Percentiles rank a stretch among this genome's conserved stretches.
These are phyloP conservation scores for Phasia obesa DNA, from an alignment of 2,888 invertebrate genomes.

Conservation along the genomic window DNA sequence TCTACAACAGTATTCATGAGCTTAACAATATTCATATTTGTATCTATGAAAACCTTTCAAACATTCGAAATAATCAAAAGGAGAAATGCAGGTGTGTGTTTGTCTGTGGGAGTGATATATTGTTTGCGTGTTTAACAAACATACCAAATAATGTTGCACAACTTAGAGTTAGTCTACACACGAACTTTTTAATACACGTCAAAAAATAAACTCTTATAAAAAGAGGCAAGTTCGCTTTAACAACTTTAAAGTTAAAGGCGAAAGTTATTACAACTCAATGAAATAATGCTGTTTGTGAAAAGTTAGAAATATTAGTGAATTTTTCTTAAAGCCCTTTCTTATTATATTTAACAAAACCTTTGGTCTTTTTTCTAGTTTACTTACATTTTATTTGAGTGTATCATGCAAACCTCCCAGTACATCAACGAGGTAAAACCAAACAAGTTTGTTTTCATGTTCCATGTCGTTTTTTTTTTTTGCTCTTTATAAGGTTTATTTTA, in stretches of 20 bases:
- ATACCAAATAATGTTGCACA: conserved; percentile 33
- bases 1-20: neutral
- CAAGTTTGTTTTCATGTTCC: neutral
- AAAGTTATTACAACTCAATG: no score
- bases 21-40: neutral
- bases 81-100: neutral
- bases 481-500: conserved; percentile 45
- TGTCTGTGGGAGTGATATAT: neutral
- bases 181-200: neutral
- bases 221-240: no score
- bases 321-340: no score
- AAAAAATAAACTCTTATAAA: neutral
- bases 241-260: neutral
- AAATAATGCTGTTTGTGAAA: no score
- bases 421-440: conserved; percentile 1
- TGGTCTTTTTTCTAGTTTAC: neutral
- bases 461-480: neutral
- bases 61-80: neutral
- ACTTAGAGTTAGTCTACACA: conserved; percentile 9
- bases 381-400: neutral
- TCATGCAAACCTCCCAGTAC: neutral
- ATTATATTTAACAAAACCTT: no score
- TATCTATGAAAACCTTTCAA: neutral
- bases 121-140: conserved; percentile 34
- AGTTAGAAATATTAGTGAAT: no score